phyloP scores from a whole-genome alignment of 2,888 invertebrate genomes.

The Schrankia costaestrigalis region DNA sequence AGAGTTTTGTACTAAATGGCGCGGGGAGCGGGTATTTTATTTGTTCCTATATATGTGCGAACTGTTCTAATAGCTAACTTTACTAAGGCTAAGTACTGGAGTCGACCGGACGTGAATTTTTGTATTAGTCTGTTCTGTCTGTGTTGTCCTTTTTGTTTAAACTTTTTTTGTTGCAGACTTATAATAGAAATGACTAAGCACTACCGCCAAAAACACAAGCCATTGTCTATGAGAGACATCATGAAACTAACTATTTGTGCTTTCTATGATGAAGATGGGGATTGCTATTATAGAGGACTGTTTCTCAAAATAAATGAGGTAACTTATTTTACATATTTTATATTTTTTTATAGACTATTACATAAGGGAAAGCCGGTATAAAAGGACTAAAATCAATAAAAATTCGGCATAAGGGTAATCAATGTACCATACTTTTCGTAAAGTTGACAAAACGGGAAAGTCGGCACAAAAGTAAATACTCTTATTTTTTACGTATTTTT shows the following conservation, averaged over 20 bases:
- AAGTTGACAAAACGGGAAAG: too few relatives aligned
- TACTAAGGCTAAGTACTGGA: neutral
- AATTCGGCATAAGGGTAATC: too few relatives aligned
- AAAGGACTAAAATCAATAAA: neutral
- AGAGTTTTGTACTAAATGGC: too few relatives aligned
- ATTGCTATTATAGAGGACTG: constrained; percentile 54
- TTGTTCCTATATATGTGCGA: too few relatives aligned
- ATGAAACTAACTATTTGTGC: constrained; percentile 51
- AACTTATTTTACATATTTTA: constrained; percentile 1
- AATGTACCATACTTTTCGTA: too few relatives aligned
- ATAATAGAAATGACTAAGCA: constrained; percentile 51
- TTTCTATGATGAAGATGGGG: constrained; percentile 45
- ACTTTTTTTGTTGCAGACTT: constrained; percentile 40
- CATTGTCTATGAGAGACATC: constrained; percentile 37
- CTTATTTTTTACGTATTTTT: too few relatives aligned
- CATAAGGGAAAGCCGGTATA: neutral
- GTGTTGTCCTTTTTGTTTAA: neutral
- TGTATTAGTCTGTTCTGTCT: neutral
- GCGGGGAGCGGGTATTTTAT: too few relatives aligned
- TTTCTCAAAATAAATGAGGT: constrained; percentile 53
- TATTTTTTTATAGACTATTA: neutral
- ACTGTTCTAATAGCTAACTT: neutral
- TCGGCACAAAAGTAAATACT: too few relatives aligned
- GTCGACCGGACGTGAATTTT: neutral
- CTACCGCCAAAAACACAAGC: constrained; percentile 38